These are phyloP conservation scores for Stenichneumon culpator DNA, from an alignment of 2,888 invertebrate genomes.

Conservation along the genomic window DNA sequence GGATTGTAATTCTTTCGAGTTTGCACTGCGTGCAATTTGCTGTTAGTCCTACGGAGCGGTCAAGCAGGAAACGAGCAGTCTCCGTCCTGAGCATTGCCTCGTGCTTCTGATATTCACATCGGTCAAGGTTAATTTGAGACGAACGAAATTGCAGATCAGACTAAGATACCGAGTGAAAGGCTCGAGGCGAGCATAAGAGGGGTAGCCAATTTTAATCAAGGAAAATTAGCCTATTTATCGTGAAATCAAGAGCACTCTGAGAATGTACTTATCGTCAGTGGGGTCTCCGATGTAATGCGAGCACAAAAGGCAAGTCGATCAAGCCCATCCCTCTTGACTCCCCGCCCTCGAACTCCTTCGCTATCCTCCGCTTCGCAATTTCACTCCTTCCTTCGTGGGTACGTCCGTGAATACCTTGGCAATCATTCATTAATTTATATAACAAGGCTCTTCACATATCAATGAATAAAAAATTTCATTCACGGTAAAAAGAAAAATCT, in stretches of 20 bases:
- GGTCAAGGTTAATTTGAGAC: conserved; percentile 48
- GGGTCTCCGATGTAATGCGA: conserved; percentile 42
- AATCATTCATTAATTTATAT: background rate
- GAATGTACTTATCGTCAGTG: conserved; percentile 66
- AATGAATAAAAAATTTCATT: background rate
- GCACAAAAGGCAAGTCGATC: conserved; percentile 45
- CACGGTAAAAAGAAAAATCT: background rate
- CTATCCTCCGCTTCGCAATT: conserved; percentile 18
- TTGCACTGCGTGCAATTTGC: conserved; percentile 22
- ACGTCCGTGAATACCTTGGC: background rate
- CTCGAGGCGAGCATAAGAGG: background rate
- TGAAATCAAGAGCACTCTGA: conserved; percentile 68
- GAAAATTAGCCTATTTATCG: conserved; percentile 79
- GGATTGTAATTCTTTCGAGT: conserved; percentile 57
- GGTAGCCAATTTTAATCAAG: conserved; percentile 77
- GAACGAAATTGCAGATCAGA: conserved; percentile 35
- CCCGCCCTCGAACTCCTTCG: conserved; percentile 30
- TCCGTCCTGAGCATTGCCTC: conserved; percentile 54
- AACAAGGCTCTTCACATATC: background rate
- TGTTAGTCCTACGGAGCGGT: conserved; percentile 35
- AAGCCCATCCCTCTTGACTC: conserved; percentile 66
- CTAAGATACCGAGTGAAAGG: conserved; percentile 38
- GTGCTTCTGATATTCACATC: conserved; percentile 60
- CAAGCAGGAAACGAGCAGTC: conserved; percentile 72
- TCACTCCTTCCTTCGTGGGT: conserved; percentile 27